Evolutionary conservation across 1,140 invertebrate genomes (phyloP).

Genomic region (Hermatobates lingyangjiaoensis): DNA sequence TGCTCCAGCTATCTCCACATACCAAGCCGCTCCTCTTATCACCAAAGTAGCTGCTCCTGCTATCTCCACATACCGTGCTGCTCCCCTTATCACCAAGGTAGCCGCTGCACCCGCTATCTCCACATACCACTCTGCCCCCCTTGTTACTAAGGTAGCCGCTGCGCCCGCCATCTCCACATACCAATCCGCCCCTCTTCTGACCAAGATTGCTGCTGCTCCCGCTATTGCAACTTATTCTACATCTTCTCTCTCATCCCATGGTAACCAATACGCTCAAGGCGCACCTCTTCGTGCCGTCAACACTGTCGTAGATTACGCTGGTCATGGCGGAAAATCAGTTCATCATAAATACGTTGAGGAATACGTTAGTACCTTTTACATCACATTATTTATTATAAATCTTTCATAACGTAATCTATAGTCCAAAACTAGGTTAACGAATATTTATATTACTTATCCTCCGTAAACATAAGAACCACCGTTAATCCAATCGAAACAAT

Average conservation of each 20-base stretch:
- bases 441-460: too few species aligned
- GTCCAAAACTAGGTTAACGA: too few species aligned
- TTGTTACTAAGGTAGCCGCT: conserved; percentile 3
- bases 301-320: neutral
- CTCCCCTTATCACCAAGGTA: conserved; percentile 2
- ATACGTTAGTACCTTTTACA: conserved; percentile 19
- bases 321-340: conserved; percentile 12
- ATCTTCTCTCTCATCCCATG: conserved; percentile 1
- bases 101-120: conserved; percentile 1
- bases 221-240: conserved; percentile 1
- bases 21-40: conserved; percentile 2
- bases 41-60: conserved; percentile 7
- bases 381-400: too few species aligned
- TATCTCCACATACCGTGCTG: conserved; percentile 4
- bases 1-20: conserved; percentile 1
- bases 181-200: conserved; percentile 6
- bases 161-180: conserved; percentile 9
- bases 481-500: too few species aligned
- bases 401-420: too few species aligned
- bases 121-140: neutral
- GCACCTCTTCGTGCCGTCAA: neutral
- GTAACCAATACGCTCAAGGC: neutral
- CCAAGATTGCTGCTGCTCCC: neutral
- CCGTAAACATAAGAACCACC: too few species aligned
- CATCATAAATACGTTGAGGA: conserved; percentile 16